These are phyloP conservation scores for Dorcus parallelipipedus DNA, from an alignment of 2,888 invertebrate species.

Conservation along the genomic window DNA sequence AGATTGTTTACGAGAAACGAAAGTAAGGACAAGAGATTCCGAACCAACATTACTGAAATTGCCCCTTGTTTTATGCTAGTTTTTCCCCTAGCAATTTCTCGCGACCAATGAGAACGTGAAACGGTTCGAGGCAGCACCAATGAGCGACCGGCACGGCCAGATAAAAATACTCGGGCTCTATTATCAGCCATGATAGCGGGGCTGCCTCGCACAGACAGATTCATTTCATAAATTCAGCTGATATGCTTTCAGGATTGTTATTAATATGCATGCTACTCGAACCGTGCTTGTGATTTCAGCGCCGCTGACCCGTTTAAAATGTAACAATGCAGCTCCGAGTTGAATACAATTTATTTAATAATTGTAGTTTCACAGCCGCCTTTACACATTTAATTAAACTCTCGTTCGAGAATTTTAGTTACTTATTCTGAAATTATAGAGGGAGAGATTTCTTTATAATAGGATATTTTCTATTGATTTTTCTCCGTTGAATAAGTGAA, in stretches of 20 bases:
- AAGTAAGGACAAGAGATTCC: slow-evolving; percentile 15
- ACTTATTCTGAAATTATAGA: no score
- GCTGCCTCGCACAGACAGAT: slow-evolving; percentile 44
- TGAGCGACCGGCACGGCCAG: slow-evolving; percentile 47
- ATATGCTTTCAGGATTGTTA: slow-evolving; percentile 39
- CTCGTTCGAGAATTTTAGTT: no score
- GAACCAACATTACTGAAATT: slow-evolving; percentile 31
- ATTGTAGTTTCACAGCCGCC: no score
- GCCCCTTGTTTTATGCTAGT: slow-evolving; percentile 43
- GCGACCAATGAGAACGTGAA: slow-evolving; percentile 41
- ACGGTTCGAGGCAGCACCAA: slow-evolving; percentile 53
- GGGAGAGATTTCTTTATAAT: no score
- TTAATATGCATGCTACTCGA: slow-evolving; percentile 37
- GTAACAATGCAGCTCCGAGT: no score
- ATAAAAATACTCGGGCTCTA: slow-evolving; percentile 51
- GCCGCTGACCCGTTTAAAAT: not conserved
- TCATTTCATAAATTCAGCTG: slow-evolving; percentile 46
- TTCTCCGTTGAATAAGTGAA: no score
- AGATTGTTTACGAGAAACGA: not conserved
- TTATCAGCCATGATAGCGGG: slow-evolving; percentile 52
- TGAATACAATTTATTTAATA: no score
- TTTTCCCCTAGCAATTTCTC: slow-evolving; percentile 55
- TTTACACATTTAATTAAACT: no score
- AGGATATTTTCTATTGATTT: no score
- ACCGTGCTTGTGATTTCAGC: not conserved